Conservation (phyloP, 2,113 vertebrate genomes). For the Columba janthina region DNA sequence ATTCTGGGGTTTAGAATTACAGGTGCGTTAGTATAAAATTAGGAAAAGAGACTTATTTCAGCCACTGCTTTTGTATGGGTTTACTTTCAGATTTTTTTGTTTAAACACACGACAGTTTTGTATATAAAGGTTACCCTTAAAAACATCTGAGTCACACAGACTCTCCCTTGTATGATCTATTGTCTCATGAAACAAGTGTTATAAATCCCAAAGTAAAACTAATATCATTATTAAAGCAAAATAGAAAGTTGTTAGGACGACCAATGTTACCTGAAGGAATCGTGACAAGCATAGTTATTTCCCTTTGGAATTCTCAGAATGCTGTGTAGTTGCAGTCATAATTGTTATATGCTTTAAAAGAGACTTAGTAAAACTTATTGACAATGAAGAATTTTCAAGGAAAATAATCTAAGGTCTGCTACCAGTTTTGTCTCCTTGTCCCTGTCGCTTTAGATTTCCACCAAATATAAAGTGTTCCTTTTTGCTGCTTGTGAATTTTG, state of each 20-base stretch:
- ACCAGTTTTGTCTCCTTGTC: not conserved
- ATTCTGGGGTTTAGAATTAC: not conserved
- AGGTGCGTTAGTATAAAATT: not conserved
- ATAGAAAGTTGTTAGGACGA: not conserved
- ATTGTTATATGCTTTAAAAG: not conserved
- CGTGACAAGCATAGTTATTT: not conserved
- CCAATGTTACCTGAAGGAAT: not conserved
- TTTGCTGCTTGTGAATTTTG: not conserved
- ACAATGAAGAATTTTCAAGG: not conserved
- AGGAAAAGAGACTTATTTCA: not conserved
- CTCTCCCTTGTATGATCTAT: not conserved
- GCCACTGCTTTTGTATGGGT: not conserved
- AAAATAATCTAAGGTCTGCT: not conserved
- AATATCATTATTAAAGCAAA: not conserved
- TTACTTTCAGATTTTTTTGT: not conserved
- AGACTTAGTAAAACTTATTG: not conserved
- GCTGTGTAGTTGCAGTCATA: not conserved
- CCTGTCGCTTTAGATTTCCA: not conserved
- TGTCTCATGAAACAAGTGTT: not conserved
- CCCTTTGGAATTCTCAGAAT: not conserved
- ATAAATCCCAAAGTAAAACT: not conserved
- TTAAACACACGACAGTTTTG: not conserved
- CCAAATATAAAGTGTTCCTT: not conserved
- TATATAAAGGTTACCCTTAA: not conserved
- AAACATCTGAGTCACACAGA: not conserved